phyloP scores from a whole-genome alignment of 2,113 vertebrate species.

The Oreochromis tanganicae region DNA sequence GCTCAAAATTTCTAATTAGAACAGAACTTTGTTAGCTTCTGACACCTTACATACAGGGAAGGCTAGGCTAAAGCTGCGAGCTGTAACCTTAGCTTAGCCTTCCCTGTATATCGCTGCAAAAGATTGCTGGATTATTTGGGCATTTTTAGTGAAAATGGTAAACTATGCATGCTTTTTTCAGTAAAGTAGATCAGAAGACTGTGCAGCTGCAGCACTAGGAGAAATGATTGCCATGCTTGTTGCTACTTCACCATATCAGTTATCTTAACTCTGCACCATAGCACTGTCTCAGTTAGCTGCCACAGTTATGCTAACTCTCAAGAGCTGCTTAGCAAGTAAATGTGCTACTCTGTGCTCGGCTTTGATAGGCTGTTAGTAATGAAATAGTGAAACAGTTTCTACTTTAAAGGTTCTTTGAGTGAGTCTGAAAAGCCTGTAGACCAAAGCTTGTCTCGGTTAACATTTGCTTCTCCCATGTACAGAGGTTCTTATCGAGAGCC shows the following conservation, averaged over 20 bases:
- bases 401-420: background rate
- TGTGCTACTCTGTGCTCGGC: background rate
- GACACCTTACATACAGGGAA: background rate
- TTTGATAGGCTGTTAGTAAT: background rate
- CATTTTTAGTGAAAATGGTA: background rate
- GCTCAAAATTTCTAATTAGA: background rate
- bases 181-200: background rate
- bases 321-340: background rate
- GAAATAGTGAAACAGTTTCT: background rate
- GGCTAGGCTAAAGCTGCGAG: background rate
- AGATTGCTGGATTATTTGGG: background rate
- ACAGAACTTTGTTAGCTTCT: background rate
- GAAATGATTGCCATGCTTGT: background rate
- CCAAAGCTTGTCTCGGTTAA: background rate
- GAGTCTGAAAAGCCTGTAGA: background rate
- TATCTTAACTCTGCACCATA: background rate
- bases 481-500: conserved; percentile 75
- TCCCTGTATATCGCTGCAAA: background rate
- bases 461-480: background rate
- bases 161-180: background rate
- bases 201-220: background rate
- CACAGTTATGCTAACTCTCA: background rate
- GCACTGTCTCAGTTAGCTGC: background rate
- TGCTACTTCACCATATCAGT: background rate
- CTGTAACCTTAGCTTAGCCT: background rate